Percentiles rank a stretch among this genome's conserved stretches.
phyloP scores from a whole-genome alignment of 2,888 invertebrate genomes.

The Zootermopsis nevadensis region DNA sequence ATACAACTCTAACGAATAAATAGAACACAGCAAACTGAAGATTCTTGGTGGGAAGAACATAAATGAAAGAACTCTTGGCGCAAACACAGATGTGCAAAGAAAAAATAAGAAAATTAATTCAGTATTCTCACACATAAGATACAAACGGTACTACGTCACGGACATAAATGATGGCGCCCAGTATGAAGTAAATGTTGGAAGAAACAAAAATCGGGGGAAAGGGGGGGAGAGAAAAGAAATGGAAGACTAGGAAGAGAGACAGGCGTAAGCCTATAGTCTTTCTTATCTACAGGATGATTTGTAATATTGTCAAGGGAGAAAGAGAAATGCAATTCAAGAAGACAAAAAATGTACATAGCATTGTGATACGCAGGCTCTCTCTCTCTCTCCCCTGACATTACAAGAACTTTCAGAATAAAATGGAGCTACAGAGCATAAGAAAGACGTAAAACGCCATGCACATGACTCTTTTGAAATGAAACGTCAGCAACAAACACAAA shows the following conservation, averaged over 20 bases:
- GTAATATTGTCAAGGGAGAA: constrained; percentile 31
- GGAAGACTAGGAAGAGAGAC: constrained; percentile 23
- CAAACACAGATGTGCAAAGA: constrained; percentile 13
- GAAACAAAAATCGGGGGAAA: neutral
- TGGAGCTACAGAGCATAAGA: neutral
- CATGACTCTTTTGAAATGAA: too few relatives aligned
- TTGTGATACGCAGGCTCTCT: neutral
- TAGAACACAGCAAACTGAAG: constrained; percentile 14
- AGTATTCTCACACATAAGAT: constrained; percentile 22
- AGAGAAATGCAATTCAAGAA: constrained; percentile 31
- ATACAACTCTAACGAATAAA: constrained; percentile 36
- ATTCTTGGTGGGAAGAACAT: neutral
- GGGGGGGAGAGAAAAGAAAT: neutral
- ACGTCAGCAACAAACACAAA: too few relatives aligned
- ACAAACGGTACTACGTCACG: constrained; percentile 9
- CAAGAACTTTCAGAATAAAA: neutral
- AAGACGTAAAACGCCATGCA: too few relatives aligned
- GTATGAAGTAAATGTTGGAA: constrained; percentile 24
- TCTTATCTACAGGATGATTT: constrained; percentile 39
- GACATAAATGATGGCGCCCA: constrained; percentile 26
- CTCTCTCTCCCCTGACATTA: too few relatives aligned
- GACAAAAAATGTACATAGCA: constrained; percentile 15
- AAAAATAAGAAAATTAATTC: constrained; percentile 26
- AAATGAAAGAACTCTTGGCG: neutral
- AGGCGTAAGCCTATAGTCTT: constrained; percentile 35